These are phyloP conservation scores for Dendrolimus kikuchii DNA, from an alignment of 1,140 invertebrate species.

Conservation along the genomic window DNA sequence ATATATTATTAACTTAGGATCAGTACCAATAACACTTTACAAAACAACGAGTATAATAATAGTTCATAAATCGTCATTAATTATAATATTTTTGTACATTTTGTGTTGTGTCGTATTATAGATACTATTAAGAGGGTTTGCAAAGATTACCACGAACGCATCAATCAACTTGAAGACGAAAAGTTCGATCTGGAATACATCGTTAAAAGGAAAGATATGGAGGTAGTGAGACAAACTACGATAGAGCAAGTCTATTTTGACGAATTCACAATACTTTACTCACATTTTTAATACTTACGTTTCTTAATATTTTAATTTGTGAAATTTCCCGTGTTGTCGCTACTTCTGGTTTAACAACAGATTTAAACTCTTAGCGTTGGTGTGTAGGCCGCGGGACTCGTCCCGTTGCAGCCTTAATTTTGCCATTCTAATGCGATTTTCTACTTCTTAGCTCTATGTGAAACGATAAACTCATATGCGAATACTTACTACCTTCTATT, in stretches of 20 bases:
- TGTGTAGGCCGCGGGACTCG: constrained; percentile 23
- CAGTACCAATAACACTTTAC: constrained; percentile 15
- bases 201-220: constrained; percentile 97
- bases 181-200: constrained; percentile 99
- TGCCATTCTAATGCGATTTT: constrained; percentile 48
- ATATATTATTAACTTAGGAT: too few relatives aligned
- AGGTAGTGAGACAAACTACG: constrained; percentile 78
- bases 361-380: constrained; percentile 27
- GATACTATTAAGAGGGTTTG: constrained; percentile 86
- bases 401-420: constrained; percentile 16
- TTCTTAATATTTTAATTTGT: constrained; percentile 42
- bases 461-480: constrained; percentile 36
- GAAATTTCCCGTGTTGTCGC: constrained; percentile 51
- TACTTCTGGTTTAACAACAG: constrained; percentile 50
- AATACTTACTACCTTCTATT: constrained; percentile 46
- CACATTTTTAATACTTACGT: constrained; percentile 18
- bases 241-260: constrained; percentile 42
- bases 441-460: constrained; percentile 46
- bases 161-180: constrained; percentile 90
- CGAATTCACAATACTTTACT: constrained; percentile 55
- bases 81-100: constrained; percentile 32
- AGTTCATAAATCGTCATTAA: constrained; percentile 17
- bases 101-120: constrained; percentile 68
- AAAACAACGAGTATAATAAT: constrained; percentile 19
- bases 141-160: constrained; percentile 90